Base-by-base conservation (phyloP, 1,140 invertebrate genomes). In the Brachionus asplanchnoidis region DNA sequence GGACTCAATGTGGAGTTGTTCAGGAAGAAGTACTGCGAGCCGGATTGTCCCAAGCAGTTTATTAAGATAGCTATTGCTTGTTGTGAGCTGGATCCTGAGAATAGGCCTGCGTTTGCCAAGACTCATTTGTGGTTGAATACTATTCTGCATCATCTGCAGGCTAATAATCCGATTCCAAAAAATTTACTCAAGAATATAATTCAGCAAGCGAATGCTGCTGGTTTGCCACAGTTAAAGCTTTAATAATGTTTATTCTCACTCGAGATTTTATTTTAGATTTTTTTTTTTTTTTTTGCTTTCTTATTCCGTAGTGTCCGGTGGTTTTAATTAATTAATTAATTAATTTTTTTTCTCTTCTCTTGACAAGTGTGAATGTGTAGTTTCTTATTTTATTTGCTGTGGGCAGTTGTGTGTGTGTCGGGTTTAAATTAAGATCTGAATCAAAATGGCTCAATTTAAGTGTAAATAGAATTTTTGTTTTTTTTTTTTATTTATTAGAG, bases 1-100 rank as follows among this genome's bases (percentile, higher is more conserved):
- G 95, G 95, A 5, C 90, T 97, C 1, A 96, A 97, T 90, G 94
- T 95, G 88, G 92, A 93, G 85, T 92, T 93, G 0, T 97, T 97
- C 87, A 92, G 93, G 46, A 94, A 95, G 84, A 95, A 95, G 88
- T 97, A 95, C 89, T 97, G 95, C 88, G 86, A 90, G n/a, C 84
- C 85, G 3, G 92, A 92, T 85, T 97, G 95, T 88, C 95, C 95
- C 0, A 94, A 95, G 87, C 92, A 93, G 0, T 95, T 97, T 87
- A 95, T 95, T 87, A 93, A 93, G 87, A 92, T 97, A 75, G 95
- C 95, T 28, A 95, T 96, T 87, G 90, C 95, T 12, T 95, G 95
- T 88, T 95, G 94, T 87, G 94, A 95, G 88, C 90, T 96, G 2
- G 94, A 95, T 90, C 95, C 95, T 0, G 95, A 96, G 88, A 93